Base-by-base conservation (phyloP, 2,113 vertebrate species). In the Sigmodon hispidus region DNA sequence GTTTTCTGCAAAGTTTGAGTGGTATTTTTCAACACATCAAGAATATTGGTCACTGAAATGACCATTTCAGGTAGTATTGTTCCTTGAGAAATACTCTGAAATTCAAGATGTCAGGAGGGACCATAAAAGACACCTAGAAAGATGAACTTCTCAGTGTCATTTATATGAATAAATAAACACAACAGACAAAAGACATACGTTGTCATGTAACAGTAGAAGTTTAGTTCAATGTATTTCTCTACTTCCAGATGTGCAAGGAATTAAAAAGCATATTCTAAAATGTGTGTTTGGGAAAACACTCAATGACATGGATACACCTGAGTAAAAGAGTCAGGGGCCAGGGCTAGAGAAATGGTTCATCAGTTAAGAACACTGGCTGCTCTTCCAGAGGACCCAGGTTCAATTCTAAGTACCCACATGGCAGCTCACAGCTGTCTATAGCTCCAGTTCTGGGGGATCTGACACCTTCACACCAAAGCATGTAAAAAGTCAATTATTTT, bases 191-290 rank as follows among this genome's bases (percentile, higher is more conserved):
- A 29, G 77, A 72, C 81, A 80, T 3, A n/a, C 40, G 4, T 90
- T 59, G 45, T 34, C 65, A 61, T 59, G 48, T 24, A 67, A 34
- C 15, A 8, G 34, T 43, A 55, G 50, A 84, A 50, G 50, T 52
- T 50, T 84, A 70, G 72, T 48, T 52, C 11, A 15, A 45, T 43
- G 55, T 45, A 59, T 84, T 89, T 48, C 12, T 19, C 5, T 59
- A 7, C 43, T 69, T 43, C 26, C 59, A 89, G 48, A 72, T 79
- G 59, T 29, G 21, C 11, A 80, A 45, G 36, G 40, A 59, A 92
- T 52, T 65, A 87, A 93, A 93, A 36, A 48, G 24, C 57, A 87
- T 96, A 15, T 19, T 84, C 57, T 93, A 29, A 84, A 89, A 72
- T 63, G 24, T 50, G 34, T 26, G 48, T 87, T 88, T 83, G 69